Evolutionary conservation across 2,113 vertebrate species (phyloP), one percentile per base, ranked within the genome.

Genomic region (Cinclus mexicanus): DNA sequence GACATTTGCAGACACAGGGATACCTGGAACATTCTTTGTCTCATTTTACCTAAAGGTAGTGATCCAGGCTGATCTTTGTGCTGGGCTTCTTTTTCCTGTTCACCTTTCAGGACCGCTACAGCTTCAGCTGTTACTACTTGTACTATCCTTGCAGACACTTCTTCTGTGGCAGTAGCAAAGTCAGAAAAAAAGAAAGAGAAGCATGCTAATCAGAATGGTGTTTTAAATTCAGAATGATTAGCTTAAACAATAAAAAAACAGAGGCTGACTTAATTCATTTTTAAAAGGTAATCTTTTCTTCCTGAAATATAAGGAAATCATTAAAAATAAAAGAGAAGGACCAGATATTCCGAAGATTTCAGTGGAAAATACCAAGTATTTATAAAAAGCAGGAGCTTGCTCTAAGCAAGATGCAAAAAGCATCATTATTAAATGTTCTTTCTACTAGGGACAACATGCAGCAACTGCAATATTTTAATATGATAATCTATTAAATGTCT

Each of bases 121-220:
- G 99, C 99, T 97, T 99, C 99, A 29, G 99, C 99, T 15, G 99
- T 99, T 95, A 99, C 99, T 97, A 99, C 99, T 98, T 99, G 99
- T 84, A 99, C 99, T 95, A 99, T 99, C 95, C 99, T 98, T 2
- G 99, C 99, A 64, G 99, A 99, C 92, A 99, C 99, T 98, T 99
- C 99, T 94, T 99, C 99, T 99, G 98, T 71, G 96, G 89, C 95
- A 96, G 76, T 61, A 97, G 74, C 95, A 94, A 95, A 72, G 90
- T 83, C 28, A 93, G 70, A 37, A 94, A 92, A 80, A 87, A 92
- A 95, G 89, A 95, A 42, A 95, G 59, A 92, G 69, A 92, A 63
- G 80, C 22, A 90, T 10, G 26, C 63, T 56, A 72, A 87, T 91
- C 33, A 95, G 60, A 96, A 74, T 3, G 2, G 29, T 35, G 50